Base-by-base conservation (phyloP, 2,113 vertebrate genomes). In the Brachypteracias leptosomus region DNA sequence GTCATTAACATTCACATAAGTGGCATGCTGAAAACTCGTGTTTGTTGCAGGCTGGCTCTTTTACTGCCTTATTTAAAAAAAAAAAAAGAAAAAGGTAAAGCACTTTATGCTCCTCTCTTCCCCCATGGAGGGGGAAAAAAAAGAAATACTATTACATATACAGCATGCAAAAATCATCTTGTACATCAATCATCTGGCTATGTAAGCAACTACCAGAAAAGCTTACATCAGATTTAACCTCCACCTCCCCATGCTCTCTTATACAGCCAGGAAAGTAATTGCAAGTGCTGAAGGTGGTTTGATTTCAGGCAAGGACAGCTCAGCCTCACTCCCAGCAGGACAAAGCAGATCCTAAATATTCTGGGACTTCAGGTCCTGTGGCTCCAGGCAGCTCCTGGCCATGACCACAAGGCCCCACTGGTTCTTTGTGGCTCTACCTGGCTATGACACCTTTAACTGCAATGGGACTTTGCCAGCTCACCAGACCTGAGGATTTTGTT, bases 381-480 rank as follows among this genome's bases (percentile, higher is more conserved):
- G 25, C 47, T 74, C 36, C 52, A 47, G 33, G n/a, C 16, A 21
- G 26, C 28, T 72, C 58, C 40, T 5, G 15, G 59, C 17, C 49
- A 19, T 2, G 15, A 83, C 44, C 14, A 58, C 31, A 29, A 66
- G 9, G 3, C 24, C 8, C 44, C 36, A 1, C 46, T 51, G 49
- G 15, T 15, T 29, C 5, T 1, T 36, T 0, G 0, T 29, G n/a
- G 31, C 49, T 74, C n/a, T 58, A 1, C 28, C n/a, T 36, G 36
- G 35, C 67, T 58, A 22, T 28, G 20, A 22, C 54, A 46, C 46
- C 22, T 7, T 14, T 58, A 73, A 36, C 26, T 57, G 40, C 57
- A 51, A 13, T 19, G 44, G 13, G 36, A 67, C 49, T 67, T 59
- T 1, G 1, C 40, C 85, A 71, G 38, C 26, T 76, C 9, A 14